Evolutionary conservation across 2,888 invertebrate species (phyloP), one percentile per base, ranked within the genome.

Genomic region (Polyploca ridens): DNA sequence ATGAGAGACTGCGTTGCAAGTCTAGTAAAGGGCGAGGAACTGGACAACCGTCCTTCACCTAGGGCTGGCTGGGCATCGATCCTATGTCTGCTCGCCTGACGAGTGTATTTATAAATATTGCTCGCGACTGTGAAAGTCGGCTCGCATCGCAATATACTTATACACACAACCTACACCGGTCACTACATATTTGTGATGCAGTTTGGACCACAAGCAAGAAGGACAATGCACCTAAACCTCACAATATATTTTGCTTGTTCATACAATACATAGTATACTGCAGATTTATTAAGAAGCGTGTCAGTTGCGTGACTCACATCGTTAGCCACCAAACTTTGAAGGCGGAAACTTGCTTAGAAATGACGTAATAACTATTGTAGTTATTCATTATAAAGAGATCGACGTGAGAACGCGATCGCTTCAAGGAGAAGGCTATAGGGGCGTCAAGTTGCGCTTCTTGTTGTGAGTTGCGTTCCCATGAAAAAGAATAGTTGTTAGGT

Each of bases 311-410:
- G 93, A 93, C 90, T 93, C 92, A 93, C 78, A 82, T 90, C 81
- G 87, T 90, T 91, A 90, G 85, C 88, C 86, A 87, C 85, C 86
- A 85, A 93, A 91, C 85, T 88, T 88, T 85, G 82, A 90, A 92
- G 90, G 92, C 93, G 93, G 93, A 94, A 94, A 92, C 90, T 86
- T 78, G 88, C 87, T 87, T 84, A 84, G 86, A 81, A 88, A 87
- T 94, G 93, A 94, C 93, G 93, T 91, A 93, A 94, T 91, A 85
- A 87, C 89, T 87, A 91, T 93, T 91, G 85, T 93, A 87, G 85
- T 88, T 88, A 88, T 88, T 89, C 90, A 90, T 91, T 91, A 89
- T 86, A 90, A 88, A 79, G 84, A 90, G 88, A 90, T 88, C 87
- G 85, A 88, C 92, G 92, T 92, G 93, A 91, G 93, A 93, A 93